Evolutionary conservation across 2,797 vertebrate species (phyloP).

Genomic region (Urophycis tenuis): DNA sequence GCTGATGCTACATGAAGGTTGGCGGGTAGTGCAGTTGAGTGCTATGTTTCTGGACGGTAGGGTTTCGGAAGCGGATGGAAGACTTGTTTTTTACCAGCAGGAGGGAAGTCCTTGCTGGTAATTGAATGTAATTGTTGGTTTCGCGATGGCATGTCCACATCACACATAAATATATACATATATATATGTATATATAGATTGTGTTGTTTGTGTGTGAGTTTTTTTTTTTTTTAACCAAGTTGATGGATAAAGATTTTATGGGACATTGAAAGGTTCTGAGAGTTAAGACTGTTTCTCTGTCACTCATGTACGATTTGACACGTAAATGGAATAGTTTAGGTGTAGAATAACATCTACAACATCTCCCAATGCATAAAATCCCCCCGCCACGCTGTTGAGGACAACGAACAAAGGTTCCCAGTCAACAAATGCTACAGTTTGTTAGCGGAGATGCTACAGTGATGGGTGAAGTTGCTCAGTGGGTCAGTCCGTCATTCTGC

Average conservation of each 20-base stretch:
- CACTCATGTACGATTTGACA: conserved; percentile 57
- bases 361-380: conserved; percentile 68
- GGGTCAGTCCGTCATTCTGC: conserved; percentile 37
- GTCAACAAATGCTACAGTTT: conserved; percentile 78
- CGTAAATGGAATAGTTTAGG: conserved; percentile 22
- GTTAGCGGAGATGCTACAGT: conserved; percentile 82
- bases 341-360: conserved; percentile 60
- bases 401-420: conserved; percentile 63
- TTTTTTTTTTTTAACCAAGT: conserved; percentile 1
- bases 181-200: background rate
- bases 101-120: conserved; percentile 22
- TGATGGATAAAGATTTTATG: conserved; percentile 14
- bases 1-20: conserved; percentile 65
- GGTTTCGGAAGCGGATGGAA: conserved; percentile 63
- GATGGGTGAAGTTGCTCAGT: conserved; percentile 59
- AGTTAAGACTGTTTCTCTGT: conserved; percentile 51
- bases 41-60: conserved; percentile 48
- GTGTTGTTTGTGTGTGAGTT: background rate
- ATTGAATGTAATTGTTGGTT: background rate
- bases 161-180: background rate
- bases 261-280: conserved; percentile 33
- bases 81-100: conserved; percentile 62
- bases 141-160: background rate
- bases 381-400: conserved; percentile 57
- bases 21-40: conserved; percentile 38